phyloP scores from a whole-genome alignment of 2,888 invertebrate species.

The Sphaerophoria rueppellii region DNA sequence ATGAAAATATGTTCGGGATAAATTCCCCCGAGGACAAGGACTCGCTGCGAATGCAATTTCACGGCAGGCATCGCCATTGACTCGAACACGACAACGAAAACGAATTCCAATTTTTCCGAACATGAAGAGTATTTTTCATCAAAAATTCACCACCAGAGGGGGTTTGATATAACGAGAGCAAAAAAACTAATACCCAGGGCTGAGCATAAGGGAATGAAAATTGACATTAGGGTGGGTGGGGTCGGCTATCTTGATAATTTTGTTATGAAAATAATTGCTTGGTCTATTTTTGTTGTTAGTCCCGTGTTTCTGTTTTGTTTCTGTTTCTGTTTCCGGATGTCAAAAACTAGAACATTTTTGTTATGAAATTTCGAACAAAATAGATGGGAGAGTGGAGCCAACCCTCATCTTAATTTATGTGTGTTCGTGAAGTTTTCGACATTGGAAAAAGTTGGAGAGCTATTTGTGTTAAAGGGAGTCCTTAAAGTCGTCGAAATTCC shows the following conservation, averaged over 20 bases:
- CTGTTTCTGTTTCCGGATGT: background rate
- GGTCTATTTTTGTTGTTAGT: constrained; percentile 1
- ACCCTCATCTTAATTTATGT: background rate
- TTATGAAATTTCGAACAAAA: constrained; percentile 32
- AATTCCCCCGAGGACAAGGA: constrained; percentile 67
- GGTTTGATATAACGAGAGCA: background rate
- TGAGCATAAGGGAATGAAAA: constrained; percentile 12
- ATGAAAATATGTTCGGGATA: constrained; percentile 71
- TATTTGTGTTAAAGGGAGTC: constrained; percentile 43
- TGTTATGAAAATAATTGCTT: constrained; percentile 69
- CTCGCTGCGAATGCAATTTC: constrained; percentile 63
- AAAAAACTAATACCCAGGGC: too few species aligned
- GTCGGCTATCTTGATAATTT: constrained; percentile 55
- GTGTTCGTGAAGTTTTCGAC: constrained; percentile 6
- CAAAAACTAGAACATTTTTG: constrained; percentile 10
- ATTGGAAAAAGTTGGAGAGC: constrained; percentile 36
- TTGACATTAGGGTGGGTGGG: constrained; percentile 35
- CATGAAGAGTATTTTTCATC: constrained; percentile 36
- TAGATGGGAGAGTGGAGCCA: background rate
- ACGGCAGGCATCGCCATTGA: constrained; percentile 52
- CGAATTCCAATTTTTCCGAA: constrained; percentile 31
- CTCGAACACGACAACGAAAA: constrained; percentile 8
- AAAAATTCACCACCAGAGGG: constrained; percentile 39
- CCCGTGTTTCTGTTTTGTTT: background rate
- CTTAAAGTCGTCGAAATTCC: constrained; percentile 1